These are phyloP conservation scores for Diabrotica virgifera DNA, from an alignment of 1,140 invertebrate species.

Conservation along the genomic window DNA sequence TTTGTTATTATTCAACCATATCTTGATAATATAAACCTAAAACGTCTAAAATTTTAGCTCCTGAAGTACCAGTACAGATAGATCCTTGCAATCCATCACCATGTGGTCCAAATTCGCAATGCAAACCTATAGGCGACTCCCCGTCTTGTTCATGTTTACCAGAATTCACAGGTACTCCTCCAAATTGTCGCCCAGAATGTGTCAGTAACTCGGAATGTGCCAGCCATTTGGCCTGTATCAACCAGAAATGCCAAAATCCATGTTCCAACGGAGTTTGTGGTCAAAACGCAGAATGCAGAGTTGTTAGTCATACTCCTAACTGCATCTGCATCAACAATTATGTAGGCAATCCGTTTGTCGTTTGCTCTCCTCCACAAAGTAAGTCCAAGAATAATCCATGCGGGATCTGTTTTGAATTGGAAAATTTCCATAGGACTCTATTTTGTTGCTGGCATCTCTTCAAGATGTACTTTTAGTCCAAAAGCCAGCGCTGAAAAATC, in stretches of 20 bases:
- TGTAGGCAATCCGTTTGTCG: conserved; percentile 50
- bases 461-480: too few relatives aligned
- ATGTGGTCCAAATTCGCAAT: conserved; percentile 70
- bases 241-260: conserved; percentile 76
- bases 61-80: conserved; percentile 48
- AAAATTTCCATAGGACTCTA: too few relatives aligned
- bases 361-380: conserved; percentile 20
- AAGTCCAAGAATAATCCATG: conserved; percentile 1
- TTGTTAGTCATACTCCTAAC: conserved; percentile 59
- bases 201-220: conserved; percentile 73
- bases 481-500: too few relatives aligned
- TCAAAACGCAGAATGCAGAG: conserved; percentile 61
- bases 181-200: conserved; percentile 76
- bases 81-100: conserved; percentile 66
- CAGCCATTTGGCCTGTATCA: conserved; percentile 68
- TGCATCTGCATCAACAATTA: conserved; percentile 54
- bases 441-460: too few relatives aligned
- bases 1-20: neutral
- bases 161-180: conserved; percentile 71
- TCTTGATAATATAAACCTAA: neutral
- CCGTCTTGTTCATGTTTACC: conserved; percentile 67
- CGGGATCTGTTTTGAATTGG: too few relatives aligned
- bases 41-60: conserved; percentile 36
- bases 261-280: conserved; percentile 65
- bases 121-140: conserved; percentile 57